These are phyloP conservation scores for Harpegnathos saltator DNA, from an alignment of 1,140 invertebrate genomes.

Conservation along the genomic window DNA sequence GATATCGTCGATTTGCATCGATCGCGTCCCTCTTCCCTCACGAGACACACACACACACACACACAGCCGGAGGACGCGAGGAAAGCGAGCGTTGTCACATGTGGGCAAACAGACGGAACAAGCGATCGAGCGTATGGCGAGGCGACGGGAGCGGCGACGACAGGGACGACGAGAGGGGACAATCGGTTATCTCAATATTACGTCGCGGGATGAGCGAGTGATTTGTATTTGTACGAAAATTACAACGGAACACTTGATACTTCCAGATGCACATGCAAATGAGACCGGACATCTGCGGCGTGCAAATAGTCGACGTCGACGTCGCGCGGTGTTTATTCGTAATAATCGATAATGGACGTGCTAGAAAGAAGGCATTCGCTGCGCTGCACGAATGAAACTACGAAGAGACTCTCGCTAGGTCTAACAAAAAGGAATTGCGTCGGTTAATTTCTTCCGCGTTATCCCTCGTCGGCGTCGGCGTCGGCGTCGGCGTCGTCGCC, in stretches of 20 bases:
- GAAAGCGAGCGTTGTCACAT: slow-evolving; percentile 60
- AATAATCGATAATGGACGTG: background rate
- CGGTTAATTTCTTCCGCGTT: too few species aligned
- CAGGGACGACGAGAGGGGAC: background rate
- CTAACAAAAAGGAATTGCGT: too few species aligned
- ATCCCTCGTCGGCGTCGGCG: too few species aligned
- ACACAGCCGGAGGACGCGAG: slow-evolving; percentile 16
- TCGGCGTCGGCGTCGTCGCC: too few species aligned
- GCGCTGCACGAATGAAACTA: too few species aligned
- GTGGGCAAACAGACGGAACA: slow-evolving; percentile 66
- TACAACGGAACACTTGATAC: slow-evolving; percentile 64
- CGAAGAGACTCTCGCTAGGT: too few species aligned
- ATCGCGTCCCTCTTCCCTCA: slow-evolving; percentile 23
- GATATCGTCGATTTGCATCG: slow-evolving; percentile 16
- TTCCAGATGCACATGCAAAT: slow-evolving; percentile 61
- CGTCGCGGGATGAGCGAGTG: slow-evolving; percentile 59
- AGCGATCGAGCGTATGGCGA: slow-evolving; percentile 63
- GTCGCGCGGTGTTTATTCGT: background rate
- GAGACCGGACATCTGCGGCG: slow-evolving; percentile 60
- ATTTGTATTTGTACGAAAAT: slow-evolving; percentile 71
- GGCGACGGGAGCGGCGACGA: background rate
- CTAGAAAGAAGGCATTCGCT: slow-evolving; percentile 15
- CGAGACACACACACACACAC: too few species aligned
- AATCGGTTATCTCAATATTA: slow-evolving; percentile 69
- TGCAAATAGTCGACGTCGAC: background rate